Evolutionary conservation across 2,888 invertebrate species (phyloP), one percentile per base, ranked within the genome.

Genomic region (Coecobrya sp.): DNA sequence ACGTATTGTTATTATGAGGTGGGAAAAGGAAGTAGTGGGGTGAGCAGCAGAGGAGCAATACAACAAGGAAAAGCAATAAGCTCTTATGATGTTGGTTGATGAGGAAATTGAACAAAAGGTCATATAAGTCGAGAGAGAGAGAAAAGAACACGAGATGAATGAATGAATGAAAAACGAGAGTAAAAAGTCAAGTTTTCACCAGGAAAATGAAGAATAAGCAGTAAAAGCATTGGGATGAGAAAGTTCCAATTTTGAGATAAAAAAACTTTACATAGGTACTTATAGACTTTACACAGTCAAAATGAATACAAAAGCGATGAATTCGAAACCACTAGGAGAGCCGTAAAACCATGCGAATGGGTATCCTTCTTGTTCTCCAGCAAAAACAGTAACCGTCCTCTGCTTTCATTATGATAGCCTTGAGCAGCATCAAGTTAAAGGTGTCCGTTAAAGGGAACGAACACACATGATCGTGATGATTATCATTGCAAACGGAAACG

Each of bases 11-110:
- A 65, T 25, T 27, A 65, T 22, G 59, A 59, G 59, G 59, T 59
- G 65, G 65, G 65, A 65, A 65, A 27, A 27, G 65, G 27, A 65
- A 65, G 22, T 19, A 59, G 59, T 11, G 27, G 27, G 27, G 27
- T 22, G 19, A 36, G 36, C 1, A 27, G 7, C 70, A 70, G 3
- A 70, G 36, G 70, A 70, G 70, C 65, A 65, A 65, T 65, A 55
- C n/a, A n/a, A 55, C 70, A 70, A 70, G 70, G n/a, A 36, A 70
- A 70, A 70, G 70, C 70, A 36, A 70, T 70, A 70, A 36, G 70
- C 70, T 36, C 70, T 30, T n/a, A n/a, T 36, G 65, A 65, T 65
- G 70, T 7, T 45, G 45, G 73, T 42, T 19, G 45, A 73, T 45
- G 22, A 22, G 42, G 45, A 73, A 73, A 42, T 73, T 42, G 73